These are phyloP conservation scores for Syngnathoides biaculeatus DNA, from an alignment of 2,113 vertebrate genomes.

Conservation along the genomic window DNA sequence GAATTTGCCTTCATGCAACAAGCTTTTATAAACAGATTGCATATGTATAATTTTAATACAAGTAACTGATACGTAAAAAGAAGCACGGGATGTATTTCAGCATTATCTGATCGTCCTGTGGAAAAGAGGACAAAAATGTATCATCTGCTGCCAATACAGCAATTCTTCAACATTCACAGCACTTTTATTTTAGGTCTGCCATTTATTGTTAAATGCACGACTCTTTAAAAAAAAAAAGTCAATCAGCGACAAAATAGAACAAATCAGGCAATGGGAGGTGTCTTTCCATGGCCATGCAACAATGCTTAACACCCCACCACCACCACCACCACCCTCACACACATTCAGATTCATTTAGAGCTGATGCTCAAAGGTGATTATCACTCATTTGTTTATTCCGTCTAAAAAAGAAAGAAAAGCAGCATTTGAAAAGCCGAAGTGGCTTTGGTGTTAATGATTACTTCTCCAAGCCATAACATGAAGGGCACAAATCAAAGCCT, in stretches of 20 bases:
- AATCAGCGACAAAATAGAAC: constrained; percentile 50
- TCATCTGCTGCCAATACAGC: neutral
- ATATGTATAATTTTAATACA: neutral
- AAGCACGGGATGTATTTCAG: neutral
- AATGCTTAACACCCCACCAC: constrained; percentile 35
- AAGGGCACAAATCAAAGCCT: constrained; percentile 81
- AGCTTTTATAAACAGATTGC: too few species aligned
- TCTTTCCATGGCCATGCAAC: constrained; percentile 63
- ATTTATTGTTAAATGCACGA: constrained; percentile 42
- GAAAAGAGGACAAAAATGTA: neutral
- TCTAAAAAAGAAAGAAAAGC: constrained; percentile 74
- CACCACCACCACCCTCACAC: neutral
- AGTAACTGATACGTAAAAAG: neutral
- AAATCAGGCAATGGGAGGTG: constrained; percentile 42
- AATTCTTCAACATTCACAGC: neutral
- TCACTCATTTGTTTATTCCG: constrained; percentile 77
- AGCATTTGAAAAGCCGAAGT: constrained; percentile 76
- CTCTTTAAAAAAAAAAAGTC: constrained; percentile 58
- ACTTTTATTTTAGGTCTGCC: constrained; percentile 44
- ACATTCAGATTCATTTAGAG: constrained; percentile 63
- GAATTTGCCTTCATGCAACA: neutral
- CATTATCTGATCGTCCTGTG: neutral
- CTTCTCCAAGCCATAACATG: constrained; percentile 79
- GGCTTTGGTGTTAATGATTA: constrained; percentile 78
- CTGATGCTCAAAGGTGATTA: constrained; percentile 73